A percentile compares a stretch with the other conserved stretches of the same genome.
These are phyloP conservation scores for Pituophis catenifer DNA, from an alignment of 2,113 vertebrate species.

Conservation along the genomic window DNA sequence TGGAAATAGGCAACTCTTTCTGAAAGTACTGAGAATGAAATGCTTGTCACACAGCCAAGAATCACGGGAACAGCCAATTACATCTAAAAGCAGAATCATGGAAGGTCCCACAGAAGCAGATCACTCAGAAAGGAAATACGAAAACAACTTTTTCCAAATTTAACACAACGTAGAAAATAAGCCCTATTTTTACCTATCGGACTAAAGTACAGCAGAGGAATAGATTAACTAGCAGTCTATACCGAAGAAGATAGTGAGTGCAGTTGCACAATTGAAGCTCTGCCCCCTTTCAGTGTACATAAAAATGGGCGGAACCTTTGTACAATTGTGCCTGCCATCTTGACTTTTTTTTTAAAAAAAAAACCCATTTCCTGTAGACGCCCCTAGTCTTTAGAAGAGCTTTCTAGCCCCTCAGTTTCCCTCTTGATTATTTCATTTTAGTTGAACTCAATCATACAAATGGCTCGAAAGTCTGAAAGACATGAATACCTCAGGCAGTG, in stretches of 20 bases:
- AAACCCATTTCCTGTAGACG: not conserved
- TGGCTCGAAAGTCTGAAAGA: not conserved
- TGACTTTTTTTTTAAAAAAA: not conserved
- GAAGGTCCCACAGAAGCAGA: not conserved
- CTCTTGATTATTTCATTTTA: not conserved
- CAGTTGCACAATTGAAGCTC: not conserved
- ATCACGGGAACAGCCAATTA: not conserved
- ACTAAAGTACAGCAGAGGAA: not conserved
- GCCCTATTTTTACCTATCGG: not conserved
- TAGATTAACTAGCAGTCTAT: not conserved
- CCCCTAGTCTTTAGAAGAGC: not conserved
- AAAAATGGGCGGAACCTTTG: not conserved
- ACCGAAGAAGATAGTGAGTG: not conserved
- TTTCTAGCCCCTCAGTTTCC: not conserved
- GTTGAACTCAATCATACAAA: not conserved
- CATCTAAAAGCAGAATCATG: not conserved
- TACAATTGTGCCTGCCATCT: not conserved
- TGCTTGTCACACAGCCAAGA: not conserved
- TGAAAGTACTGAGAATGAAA: not conserved
- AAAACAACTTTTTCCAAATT: not conserved
- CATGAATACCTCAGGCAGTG: not conserved
- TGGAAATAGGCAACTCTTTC: not conserved
- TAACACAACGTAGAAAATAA: not conserved
- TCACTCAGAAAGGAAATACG: not conserved
- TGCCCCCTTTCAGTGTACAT: not conserved